phyloP scores from a whole-genome alignment of 2,113 vertebrate genomes.

The Chlorocebus sabaeus region DNA sequence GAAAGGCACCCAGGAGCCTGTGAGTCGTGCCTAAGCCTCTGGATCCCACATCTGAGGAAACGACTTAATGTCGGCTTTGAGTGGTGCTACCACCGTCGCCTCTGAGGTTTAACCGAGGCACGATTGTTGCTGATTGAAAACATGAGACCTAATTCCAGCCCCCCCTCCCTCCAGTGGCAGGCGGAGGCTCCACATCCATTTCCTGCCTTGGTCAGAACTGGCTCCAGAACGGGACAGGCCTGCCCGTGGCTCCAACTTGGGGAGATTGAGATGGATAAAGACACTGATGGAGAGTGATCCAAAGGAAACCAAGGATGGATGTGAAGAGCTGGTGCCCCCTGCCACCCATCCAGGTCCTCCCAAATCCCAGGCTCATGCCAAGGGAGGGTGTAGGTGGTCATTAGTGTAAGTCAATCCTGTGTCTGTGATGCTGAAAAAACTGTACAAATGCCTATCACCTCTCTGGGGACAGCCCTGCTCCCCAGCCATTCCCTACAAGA shows the following conservation, averaged over 20 bases:
- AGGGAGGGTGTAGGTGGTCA: not conserved
- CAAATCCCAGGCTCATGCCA: not conserved
- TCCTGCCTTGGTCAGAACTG: slow-evolving; percentile 60
- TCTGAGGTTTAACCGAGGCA: slow-evolving; percentile 57
- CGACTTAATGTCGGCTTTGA: slow-evolving; percentile 17
- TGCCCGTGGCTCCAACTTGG: not conserved
- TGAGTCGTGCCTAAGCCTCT: not conserved
- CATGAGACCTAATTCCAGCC: slow-evolving; percentile 30
- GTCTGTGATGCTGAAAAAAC: not conserved
- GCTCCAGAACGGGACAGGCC: not conserved
- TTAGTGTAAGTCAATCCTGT: not conserved
- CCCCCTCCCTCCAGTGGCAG: not conserved
- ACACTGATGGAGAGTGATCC: not conserved
- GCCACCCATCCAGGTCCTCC: not conserved
- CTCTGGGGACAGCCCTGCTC: not conserved
- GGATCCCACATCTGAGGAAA: slow-evolving; percentile 58
- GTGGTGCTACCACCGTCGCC: not conserved
- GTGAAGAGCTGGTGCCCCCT: not conserved
- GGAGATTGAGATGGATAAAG: not conserved
- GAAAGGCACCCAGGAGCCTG: not conserved
- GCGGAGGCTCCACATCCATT: slow-evolving; percentile 24
- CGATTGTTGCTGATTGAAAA: slow-evolving; percentile 46
- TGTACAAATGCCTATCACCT: not conserved
- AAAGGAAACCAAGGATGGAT: not conserved
- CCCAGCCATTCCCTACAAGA: not conserved